Conservation (phyloP, 1,140 invertebrate genomes). For the Carcinoscorpius rotundicauda region DNA sequence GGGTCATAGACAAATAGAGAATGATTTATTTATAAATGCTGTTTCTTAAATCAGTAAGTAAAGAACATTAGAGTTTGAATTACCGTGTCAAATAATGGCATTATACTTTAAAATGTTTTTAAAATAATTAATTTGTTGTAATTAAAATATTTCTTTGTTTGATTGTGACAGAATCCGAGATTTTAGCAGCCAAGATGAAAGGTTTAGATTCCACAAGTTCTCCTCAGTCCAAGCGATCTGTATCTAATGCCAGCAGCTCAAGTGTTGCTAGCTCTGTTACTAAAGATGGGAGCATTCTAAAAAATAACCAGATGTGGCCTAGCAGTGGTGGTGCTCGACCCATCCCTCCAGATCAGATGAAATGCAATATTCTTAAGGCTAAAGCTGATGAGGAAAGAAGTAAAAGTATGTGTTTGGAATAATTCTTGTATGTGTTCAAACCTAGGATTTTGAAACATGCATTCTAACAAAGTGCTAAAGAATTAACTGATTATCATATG, state of each 20-base stretch:
- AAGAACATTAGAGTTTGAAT: too few relatives aligned
- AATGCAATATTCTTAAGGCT: constrained; percentile 90
- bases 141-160: too few relatives aligned
- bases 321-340: constrained; percentile 14
- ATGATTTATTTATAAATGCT: too few relatives aligned
- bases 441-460: too few relatives aligned
- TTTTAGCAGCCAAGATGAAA: constrained; percentile 33
- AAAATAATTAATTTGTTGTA: too few relatives aligned
- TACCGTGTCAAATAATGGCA: too few relatives aligned
- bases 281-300: constrained; percentile 13
- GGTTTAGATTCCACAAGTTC: constrained; percentile 31
- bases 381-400: constrained; percentile 27
- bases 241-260: constrained; percentile 9
- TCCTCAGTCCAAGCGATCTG: constrained; percentile 6
- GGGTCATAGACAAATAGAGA: too few relatives aligned
- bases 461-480: too few relatives aligned
- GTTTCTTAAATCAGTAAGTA: too few relatives aligned
- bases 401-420: constrained; percentile 7
- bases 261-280: not conserved
- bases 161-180: constrained; percentile 29
- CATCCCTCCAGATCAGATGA: constrained; percentile 44
- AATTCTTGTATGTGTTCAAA: too few relatives aligned
- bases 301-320: constrained; percentile 17
- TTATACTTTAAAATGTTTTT: too few relatives aligned
- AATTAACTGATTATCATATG: too few relatives aligned